Evolutionary conservation across 2,888 invertebrate species (phyloP), one percentile per base, ranked within the genome.

Genomic region (Disparrhopalites patrizii): DNA sequence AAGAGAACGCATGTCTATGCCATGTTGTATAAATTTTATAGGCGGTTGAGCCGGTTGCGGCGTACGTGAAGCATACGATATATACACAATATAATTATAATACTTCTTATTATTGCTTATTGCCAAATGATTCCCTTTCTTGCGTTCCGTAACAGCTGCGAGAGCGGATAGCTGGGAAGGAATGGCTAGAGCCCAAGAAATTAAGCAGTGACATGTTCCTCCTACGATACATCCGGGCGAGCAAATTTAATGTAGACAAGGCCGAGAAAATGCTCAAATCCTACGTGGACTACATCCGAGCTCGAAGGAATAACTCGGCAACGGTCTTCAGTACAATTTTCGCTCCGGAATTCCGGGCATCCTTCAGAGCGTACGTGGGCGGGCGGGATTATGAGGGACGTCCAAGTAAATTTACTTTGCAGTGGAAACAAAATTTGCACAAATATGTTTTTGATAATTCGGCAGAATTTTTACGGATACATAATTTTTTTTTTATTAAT

Each of bases 241-340:
- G 47, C n/a, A 64, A 51, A 43, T 64, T 64, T 36, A 64, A 57
- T 56, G 10, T 64, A 13, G 64, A 64, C 28, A 64, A 55, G 30
- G 23, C 64, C 3, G 55, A 64, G 33, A 51, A 50, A 25, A 18
- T 64, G 43, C 31, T 64, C 18, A 54, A 64, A 47, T 56, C 31
- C 28, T 64, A 64, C 27, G 25, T 47, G 15, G 64, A 64, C 15
- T 3, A 20, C 8, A 7, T 47, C 47, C 20, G 47, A 20, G 8
- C 23, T 47, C 23, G 25, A 20, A 47, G 25, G 23, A 8, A 10
- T 8, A 25, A 18, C 13, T 25, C 47, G n/a, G 23, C 3, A 3
- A 47, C 47, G 3, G 23, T 47, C 8, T 8, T 47, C 23, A 8
- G 25, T 23, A 47, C 47, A 7, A 13, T 23, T 47, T 47, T 47